These are phyloP conservation scores for Eulemur albifrons DNA, from an alignment of 2,797 vertebrate species.

Conservation along the genomic window DNA sequence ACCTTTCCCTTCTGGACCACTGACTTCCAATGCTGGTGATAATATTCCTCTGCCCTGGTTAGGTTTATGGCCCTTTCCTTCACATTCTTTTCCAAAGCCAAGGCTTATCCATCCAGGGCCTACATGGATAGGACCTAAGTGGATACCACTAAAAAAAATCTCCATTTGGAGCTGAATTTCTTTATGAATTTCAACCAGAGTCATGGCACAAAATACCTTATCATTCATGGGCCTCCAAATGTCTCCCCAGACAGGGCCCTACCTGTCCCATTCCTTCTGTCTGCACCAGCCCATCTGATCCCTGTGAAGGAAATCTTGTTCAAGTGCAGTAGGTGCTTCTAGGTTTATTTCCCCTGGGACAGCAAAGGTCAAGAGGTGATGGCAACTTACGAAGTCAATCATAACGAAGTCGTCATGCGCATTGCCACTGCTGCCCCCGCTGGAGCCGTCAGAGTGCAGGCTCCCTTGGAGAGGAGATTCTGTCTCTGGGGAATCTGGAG, in stretches of 20 bases:
- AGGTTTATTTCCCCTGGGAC: neutral
- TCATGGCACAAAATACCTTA: neutral
- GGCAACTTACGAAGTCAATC: conserved; percentile 94
- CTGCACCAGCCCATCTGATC: neutral
- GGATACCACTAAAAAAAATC: neutral
- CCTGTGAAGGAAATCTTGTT: neutral
- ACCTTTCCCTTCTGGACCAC: neutral
- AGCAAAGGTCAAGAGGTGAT: neutral
- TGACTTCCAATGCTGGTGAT: neutral
- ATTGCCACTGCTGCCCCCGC: conserved; percentile 90
- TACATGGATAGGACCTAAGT: neutral
- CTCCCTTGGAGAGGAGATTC: conserved; percentile 95
- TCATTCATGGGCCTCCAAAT: neutral
- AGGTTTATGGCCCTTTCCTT: neutral
- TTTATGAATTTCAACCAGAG: neutral
- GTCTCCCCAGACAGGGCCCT: neutral
- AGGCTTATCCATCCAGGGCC: neutral
- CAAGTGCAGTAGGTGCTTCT: neutral
- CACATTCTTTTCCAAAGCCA: neutral
- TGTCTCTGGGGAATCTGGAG: conserved; percentile 91
- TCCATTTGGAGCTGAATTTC: neutral
- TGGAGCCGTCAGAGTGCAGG: conserved; percentile 94
- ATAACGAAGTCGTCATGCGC: conserved; percentile 97
- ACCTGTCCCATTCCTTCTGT: neutral
- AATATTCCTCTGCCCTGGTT: neutral